These are phyloP conservation scores for Galerucella pusilla DNA, from an alignment of 2,888 invertebrate genomes.

Conservation along the genomic window DNA sequence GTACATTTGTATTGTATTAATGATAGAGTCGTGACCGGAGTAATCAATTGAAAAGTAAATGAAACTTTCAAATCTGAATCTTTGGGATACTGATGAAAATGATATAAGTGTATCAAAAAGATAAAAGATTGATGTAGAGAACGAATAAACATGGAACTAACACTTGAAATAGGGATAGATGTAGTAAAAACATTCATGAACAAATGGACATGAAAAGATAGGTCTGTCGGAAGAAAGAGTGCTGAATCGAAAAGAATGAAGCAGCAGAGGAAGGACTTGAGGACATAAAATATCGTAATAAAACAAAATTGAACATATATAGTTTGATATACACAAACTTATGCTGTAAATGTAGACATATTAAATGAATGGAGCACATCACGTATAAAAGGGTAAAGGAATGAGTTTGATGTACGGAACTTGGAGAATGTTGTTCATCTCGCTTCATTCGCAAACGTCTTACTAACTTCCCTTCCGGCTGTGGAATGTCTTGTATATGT, in stretches of 20 bases:
- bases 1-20: conserved; percentile 13
- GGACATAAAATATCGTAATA: no score
- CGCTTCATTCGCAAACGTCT: conserved; percentile 63
- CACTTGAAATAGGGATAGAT: no score
- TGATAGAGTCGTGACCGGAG: not conserved
- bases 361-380: conserved; percentile 6
- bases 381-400: conserved; percentile 58
- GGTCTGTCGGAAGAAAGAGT: no score
- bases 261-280: no score
- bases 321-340: not conserved
- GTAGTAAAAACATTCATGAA: no score
- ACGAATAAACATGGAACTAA: no score
- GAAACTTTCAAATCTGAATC: not conserved
- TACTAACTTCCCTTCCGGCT: conserved; percentile 56
- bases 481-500: conserved; percentile 61
- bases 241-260: no score
- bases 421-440: conserved; percentile 62
- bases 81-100: no score
- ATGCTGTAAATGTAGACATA: not conserved
- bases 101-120: no score
- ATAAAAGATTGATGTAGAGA: no score
- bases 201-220: no score
- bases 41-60: not conserved
- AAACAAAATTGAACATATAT: no score
- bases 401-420: conserved; percentile 63